Conservation (phyloP, 2,113 vertebrate genomes). For the Nipponia nippon region DNA sequence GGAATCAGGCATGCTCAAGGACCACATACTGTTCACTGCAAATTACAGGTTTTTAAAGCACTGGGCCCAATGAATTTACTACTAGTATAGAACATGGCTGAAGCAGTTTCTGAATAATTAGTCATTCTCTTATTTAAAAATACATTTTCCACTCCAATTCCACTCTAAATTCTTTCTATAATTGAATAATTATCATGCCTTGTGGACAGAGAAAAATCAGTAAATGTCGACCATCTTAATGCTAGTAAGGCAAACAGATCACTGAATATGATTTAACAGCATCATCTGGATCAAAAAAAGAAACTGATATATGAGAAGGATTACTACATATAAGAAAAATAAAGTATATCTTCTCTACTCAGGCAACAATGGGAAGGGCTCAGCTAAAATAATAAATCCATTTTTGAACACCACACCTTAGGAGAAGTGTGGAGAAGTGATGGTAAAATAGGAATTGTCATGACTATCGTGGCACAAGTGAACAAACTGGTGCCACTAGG, state of each 20-base stretch:
- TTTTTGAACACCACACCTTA: background rate
- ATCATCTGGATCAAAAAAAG: background rate
- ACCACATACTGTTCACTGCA: background rate
- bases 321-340: background rate
- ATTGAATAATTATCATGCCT: constrained; percentile 17
- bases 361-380: background rate
- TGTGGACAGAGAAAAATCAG: constrained; percentile 11
- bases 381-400: background rate
- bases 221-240: background rate
- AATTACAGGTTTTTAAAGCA: background rate
- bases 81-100: background rate
- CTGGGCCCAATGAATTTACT: background rate
- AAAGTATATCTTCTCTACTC: background rate
- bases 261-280: background rate
- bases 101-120: constrained; percentile 5
- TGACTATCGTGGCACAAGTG: background rate
- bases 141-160: constrained; percentile 27
- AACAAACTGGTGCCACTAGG: background rate
- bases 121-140: constrained; percentile 9
- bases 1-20: background rate
- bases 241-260: background rate
- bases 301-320: background rate
- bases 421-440: background rate
- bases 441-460: background rate
- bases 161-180: background rate